Evolutionary conservation across 1,140 invertebrate genomes (phyloP), one percentile per base, ranked within the genome.

Genomic region (Aculops lycopersici): DNA sequence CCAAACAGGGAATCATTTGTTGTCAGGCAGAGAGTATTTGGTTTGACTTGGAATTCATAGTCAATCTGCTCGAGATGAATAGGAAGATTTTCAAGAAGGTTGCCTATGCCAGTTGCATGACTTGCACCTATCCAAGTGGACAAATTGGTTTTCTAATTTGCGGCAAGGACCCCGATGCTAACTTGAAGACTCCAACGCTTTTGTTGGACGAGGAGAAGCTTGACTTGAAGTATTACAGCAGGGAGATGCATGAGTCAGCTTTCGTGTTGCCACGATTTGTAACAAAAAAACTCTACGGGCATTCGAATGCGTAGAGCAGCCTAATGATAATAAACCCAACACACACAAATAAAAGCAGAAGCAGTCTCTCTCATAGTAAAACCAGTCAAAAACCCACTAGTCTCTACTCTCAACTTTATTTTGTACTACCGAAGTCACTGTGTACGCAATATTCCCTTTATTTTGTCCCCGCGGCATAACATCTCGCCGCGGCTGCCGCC

Each of bases 51-150:
- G 60, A 72, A 3, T 61, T 84, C 20, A 76, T 94, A 1, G 64
- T 64, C 36, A 61, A 64, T 41, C 76, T 81, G 17, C 55, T 80
- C 35, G 53, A 61, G 13, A 68, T 72, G 50, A 83, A 79, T 49
- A 59, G 61, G 45, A 61, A 66, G 20, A 61, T 76, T 41, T 97
- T 88, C 53, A 64, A 72, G 1, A 66, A 68, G 0, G 65, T 66
- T 3, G 60, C 64, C 3, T 95, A 92, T 55, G 80, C 70, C 0
- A 66, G 69, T 35, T 71, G 71, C 4, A 69, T 70, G 14, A 80
- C 92, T 2, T 83, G 88, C 0, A 86, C 84, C 0, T 97, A 95
- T 56, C 86, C 88, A 0, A 76, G 75, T 19, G 86, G 86, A 1
- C 75, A 84, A 58, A 94, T 95, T 46, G 88, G 84, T 2, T 88